These are phyloP conservation scores for Porites lobata DNA, from an alignment of 92 coral and sea anemone species.

Conservation along the genomic window DNA sequence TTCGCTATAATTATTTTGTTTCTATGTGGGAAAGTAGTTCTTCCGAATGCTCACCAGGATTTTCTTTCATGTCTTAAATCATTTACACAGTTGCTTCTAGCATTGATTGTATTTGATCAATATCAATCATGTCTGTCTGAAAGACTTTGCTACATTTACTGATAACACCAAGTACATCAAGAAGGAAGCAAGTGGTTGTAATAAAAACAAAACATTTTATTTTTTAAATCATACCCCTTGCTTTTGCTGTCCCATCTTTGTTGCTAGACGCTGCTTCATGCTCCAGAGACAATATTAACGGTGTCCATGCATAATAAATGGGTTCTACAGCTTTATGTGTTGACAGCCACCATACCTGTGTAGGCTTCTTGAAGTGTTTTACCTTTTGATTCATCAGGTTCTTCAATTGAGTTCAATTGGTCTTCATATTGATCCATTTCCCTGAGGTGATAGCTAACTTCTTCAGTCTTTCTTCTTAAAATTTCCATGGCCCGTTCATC, in stretches of 20 bases:
- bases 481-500: too few relatives aligned
- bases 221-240: slow-evolving; percentile 45
- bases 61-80: slow-evolving; percentile 30
- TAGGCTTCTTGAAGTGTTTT: too few relatives aligned
- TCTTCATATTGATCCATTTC: too few relatives aligned
- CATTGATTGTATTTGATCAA: slow-evolving; percentile 53
- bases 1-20: slow-evolving; percentile 35
- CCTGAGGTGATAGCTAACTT: too few relatives aligned
- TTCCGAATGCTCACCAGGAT: slow-evolving; percentile 36
- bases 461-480: too few relatives aligned
- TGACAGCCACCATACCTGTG: too few relatives aligned
- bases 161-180: slow-evolving; percentile 53
- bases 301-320: too few relatives aligned
- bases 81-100: slow-evolving; percentile 41
- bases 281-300: too few relatives aligned
- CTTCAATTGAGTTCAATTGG: slow-evolving; percentile 17
- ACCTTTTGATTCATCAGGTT: slow-evolving; percentile 58
- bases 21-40: slow-evolving; percentile 35
- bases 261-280: slow-evolving; percentile 53
- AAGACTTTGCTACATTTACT: slow-evolving; percentile 45
- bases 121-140: slow-evolving; percentile 41
- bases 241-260: slow-evolving; percentile 31
- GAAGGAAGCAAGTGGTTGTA: slow-evolving; percentile 55
- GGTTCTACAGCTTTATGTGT: too few relatives aligned
- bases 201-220: slow-evolving; percentile 35